Base-by-base conservation (phyloP, 1,140 invertebrate species). In the Drosophila orena region DNA sequence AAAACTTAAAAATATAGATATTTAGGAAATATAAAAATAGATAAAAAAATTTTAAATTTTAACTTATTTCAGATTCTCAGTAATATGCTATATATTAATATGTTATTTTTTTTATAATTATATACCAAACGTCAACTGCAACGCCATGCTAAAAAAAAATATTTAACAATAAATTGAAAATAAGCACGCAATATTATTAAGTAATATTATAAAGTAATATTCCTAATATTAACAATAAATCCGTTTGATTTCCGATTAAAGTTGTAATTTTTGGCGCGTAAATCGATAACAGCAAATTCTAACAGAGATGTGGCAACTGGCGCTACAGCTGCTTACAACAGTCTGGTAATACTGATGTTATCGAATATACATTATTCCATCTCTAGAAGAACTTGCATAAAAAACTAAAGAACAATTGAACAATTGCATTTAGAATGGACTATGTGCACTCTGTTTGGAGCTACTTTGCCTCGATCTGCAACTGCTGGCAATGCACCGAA, bases 401-500 rank as follows among this genome's bases (percentile, higher is more conserved):
- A 56, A 30, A 40, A 24, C 17, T 37, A 30, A 40, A 22, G 17
- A 54, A 35, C 37, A 14, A 38, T 4, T 38, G 34, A 66, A 66
- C 43, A 69, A 69, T 38, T 37, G 47, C 64, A 38, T 69, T 56
- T 47, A 69, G 30, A 34, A 92, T 92, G 91, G 91, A 92, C 24
- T 92, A 84, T 34, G 47, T 92, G 27, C 83, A 89, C 35, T 85
- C 86, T n/a, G 65, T 89, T 60, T 77, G 78, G 52, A 90, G 80
- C 15, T 92, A 89, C 46, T 55, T 92, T n/a, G 61, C 77, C 44
- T 79, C 89, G 8, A 66, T 92, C 37, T 92, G 91, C 59, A 86
- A 77, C 56, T 92, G 91, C 59, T 84, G 91, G 62, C 81, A 83
- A 14, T 94, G 94, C 55, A 92, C 93, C 49, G 93, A 94, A 44